These are phyloP conservation scores for Cepaea nemoralis DNA, from an alignment of 1,140 invertebrate genomes.

Conservation along the genomic window DNA sequence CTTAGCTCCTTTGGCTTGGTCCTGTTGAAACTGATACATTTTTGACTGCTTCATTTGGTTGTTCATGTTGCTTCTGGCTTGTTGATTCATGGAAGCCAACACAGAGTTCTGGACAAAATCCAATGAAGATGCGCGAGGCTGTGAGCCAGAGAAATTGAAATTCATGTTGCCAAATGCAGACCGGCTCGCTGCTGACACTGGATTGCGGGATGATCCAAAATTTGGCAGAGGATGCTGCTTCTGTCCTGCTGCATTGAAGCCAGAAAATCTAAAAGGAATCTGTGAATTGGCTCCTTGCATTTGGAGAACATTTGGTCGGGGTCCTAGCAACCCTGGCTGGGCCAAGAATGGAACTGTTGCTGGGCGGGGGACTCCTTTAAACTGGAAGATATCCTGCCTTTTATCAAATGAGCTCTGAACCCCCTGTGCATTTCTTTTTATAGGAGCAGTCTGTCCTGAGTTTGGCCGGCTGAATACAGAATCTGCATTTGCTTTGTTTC, in stretches of 20 bases:
- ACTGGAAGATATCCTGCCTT: constrained; percentile 22
- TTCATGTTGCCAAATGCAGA: background rate
- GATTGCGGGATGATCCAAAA: background rate
- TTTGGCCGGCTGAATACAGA: background rate
- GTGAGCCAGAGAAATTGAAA: constrained; percentile 8
- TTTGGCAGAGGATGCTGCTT: background rate
- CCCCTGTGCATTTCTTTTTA: constrained; percentile 36
- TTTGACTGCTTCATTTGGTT: constrained; percentile 15
- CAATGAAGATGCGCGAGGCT: background rate
- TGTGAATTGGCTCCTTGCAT: background rate
- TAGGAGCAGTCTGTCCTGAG: background rate
- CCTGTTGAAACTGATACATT: constrained; percentile 12
- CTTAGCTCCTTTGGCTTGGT: constrained; percentile 18
- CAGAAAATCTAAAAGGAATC: constrained; percentile 5
- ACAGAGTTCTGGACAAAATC: background rate
- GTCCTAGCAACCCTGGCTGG: constrained; percentile 27
- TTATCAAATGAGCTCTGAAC: constrained; percentile 18
- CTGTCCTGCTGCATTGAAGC: background rate
- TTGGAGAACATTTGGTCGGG: constrained; percentile 7
- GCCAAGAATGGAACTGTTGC: background rate
- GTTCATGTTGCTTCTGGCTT: background rate
- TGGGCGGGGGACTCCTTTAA: constrained; percentile 10
- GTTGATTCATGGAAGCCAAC: background rate
- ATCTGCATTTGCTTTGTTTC: background rate
- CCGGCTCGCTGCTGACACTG: background rate